Evolutionary conservation across 2,797 vertebrate species (phyloP), one percentile per base, ranked within the genome.

Genomic region (Spea hammondii): DNA sequence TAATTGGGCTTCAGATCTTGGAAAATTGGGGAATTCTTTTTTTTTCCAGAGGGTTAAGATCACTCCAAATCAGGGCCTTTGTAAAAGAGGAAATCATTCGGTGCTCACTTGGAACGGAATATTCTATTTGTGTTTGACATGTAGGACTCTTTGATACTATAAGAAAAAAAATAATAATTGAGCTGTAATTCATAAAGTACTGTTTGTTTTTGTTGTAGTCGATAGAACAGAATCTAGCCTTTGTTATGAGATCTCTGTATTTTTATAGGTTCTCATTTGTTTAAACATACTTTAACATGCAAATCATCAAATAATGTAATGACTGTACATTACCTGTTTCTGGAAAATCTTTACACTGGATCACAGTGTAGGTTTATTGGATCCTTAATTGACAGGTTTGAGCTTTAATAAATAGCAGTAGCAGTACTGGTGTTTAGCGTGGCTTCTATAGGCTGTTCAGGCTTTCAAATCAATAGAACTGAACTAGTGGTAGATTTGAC

Each of bases 11-110:
- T 95, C 91, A 94, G 91, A 94, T 95, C 94, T 95, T 94, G 91
- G 93, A 88, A 92, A 95, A 95, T 94, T 95, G 94, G 92, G 91
- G 93, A 92, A 95, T 94, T 95, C 92, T 92, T 95, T 94, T 32
- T 32, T 59, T 44, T 95, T 94, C 91, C 93, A 94, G 88, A 92
- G 92, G 90, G 92, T 93, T 94, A 88, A 92, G 94, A 95, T 95
- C 92, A 93, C 91, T 93, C 91, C 88, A 92, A 95, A 92, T 95
- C 94, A 94, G 92, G 92, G 90, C 89, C 84, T 92, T 92, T 91
- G 91, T 88, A 93, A 93, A 96, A 92, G 95, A 92, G 95, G 94
- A 95, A 96, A 95, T 96, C 95, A 96, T 97, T 97, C 96, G 95
- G 92, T 92, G 93, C 95, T 95, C 94, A 94, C 86, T 93, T 94